Conservation (phyloP, 2,113 vertebrate genomes). For the Vicugna pacos region DNA sequence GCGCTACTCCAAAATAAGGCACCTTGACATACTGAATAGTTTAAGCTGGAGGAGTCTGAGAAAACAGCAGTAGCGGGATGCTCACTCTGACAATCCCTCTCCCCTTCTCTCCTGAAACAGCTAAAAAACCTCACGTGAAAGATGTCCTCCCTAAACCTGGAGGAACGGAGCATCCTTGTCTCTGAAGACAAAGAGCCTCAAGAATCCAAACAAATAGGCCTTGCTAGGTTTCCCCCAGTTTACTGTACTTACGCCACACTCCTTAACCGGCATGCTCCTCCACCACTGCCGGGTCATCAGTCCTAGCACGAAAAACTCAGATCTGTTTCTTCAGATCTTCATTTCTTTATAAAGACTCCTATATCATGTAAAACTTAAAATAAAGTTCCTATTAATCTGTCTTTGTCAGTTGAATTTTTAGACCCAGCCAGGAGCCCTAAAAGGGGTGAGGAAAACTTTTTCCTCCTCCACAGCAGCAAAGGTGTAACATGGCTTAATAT, state of each 20-base stretch:
- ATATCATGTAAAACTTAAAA: not conserved
- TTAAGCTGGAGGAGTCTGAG: not conserved
- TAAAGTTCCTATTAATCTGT: not conserved
- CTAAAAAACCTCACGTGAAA: not conserved
- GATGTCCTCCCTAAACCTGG: not conserved
- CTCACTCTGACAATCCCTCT: not conserved
- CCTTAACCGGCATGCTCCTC: not conserved
- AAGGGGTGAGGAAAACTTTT: not conserved
- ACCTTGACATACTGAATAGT: not conserved
- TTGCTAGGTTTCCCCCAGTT: not conserved
- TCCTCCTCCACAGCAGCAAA: constrained; percentile 53
- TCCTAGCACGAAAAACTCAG: not conserved
- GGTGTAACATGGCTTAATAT: constrained; percentile 77
- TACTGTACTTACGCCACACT: not conserved
- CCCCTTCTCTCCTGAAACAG: not conserved
- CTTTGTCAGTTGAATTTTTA: not conserved
- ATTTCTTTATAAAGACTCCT: not conserved
- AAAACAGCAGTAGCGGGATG: not conserved
- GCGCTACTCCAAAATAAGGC: not conserved
- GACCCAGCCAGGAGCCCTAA: not conserved
- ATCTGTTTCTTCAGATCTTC: not conserved
- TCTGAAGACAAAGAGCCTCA: not conserved
- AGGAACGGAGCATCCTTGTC: not conserved
- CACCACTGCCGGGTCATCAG: fast-evolving
- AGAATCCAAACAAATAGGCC: not conserved